phyloP scores from a whole-genome alignment of 1,140 invertebrate genomes.

The Drosophila nigromelanica region DNA sequence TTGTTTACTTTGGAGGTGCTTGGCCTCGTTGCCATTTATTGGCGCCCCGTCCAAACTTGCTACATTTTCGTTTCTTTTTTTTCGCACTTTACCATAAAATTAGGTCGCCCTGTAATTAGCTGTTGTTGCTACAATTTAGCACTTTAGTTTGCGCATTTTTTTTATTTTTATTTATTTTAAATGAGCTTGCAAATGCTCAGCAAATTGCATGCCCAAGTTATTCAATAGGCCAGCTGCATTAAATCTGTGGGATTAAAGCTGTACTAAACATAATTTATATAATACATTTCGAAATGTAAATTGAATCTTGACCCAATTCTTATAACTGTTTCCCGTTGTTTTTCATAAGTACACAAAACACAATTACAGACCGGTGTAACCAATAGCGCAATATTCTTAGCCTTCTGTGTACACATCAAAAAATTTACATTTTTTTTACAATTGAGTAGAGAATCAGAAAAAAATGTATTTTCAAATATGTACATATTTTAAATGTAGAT shows the following conservation, averaged over 20 bases:
- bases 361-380: too few relatives aligned
- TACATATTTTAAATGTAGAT: too few relatives aligned
- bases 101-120: conserved; percentile 78
- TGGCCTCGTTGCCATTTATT: conserved; percentile 81
- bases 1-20: conserved; percentile 75
- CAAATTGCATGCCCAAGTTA: conserved; percentile 42
- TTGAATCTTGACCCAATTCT: too few relatives aligned
- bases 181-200: conserved; percentile 30
- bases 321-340: too few relatives aligned
- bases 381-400: too few relatives aligned
- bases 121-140: conserved; percentile 70
- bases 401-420: too few relatives aligned
- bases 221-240: not conserved
- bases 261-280: too few relatives aligned
- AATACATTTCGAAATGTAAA: too few relatives aligned
- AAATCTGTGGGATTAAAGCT: not conserved
- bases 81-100: conserved; percentile 70
- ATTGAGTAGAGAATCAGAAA: too few relatives aligned
- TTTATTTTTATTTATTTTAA: conserved; percentile 44
- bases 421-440: too few relatives aligned
- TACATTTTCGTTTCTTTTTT: conserved; percentile 53
- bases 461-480: too few relatives aligned
- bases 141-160: conserved; percentile 22
- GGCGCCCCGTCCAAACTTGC: conserved; percentile 43
- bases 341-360: too few relatives aligned